Conservation (phyloP, 2,888 invertebrate genomes). For the Amaurobius ferox region DNA sequence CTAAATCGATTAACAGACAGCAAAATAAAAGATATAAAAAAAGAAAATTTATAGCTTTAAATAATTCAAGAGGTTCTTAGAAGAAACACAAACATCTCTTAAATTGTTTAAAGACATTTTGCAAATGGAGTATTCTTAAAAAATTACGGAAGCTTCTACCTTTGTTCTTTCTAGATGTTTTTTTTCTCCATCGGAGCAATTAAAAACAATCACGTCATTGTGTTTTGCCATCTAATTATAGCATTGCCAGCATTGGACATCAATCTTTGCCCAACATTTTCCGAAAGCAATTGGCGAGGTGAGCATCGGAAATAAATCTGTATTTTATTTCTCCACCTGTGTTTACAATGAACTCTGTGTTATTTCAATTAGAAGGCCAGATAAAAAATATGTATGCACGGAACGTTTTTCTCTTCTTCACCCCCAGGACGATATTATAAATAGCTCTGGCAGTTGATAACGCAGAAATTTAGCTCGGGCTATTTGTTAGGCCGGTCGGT, state of each 20-base stretch:
- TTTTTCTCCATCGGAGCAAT: background rate
- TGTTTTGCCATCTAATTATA: background rate
- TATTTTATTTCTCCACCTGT: background rate
- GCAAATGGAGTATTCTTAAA: too few species aligned
- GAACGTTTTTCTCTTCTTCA: conserved; percentile 12
- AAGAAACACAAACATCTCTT: too few species aligned
- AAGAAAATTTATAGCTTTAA: too few species aligned
- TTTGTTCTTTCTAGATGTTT: background rate
- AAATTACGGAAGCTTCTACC: too few species aligned
- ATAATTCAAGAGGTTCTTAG: too few species aligned
- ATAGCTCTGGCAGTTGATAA: conserved; percentile 59
- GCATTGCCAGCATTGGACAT: background rate
- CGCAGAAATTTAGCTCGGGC: conserved; percentile 41
- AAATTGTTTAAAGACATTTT: too few species aligned
- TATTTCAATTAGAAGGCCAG: conserved; percentile 37
- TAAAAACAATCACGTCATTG: too few species aligned
- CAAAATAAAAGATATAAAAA: too few species aligned
- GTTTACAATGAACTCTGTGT: conserved; percentile 30
- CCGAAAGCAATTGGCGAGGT: too few species aligned
- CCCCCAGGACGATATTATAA: conserved; percentile 53
- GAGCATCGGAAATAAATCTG: too few species aligned
- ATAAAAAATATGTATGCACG: background rate
- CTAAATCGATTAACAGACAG: too few species aligned
- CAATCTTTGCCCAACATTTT: too few species aligned
- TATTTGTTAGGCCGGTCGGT: conserved; percentile 49